Percentiles rank a stretch among this genome's conserved stretches.
phyloP scores from a whole-genome alignment of 37 sponge, comb jelly and placozoan genomes.

The Ephydatia muelleri region DNA sequence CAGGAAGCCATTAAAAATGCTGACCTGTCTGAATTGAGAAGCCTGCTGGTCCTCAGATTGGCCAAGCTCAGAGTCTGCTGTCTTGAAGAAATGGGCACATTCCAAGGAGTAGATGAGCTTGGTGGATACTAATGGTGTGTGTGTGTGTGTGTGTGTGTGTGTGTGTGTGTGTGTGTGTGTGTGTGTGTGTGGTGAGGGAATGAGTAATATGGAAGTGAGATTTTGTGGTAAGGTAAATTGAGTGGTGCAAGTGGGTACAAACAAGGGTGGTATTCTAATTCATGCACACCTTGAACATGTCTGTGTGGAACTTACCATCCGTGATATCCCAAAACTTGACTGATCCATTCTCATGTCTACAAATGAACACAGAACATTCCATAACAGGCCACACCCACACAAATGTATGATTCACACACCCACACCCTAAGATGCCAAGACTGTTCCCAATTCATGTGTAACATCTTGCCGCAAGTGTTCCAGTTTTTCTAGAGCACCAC shows the following conservation, averaged over 20 bases:
- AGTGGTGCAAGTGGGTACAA: background rate
- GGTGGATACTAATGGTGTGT: background rate
- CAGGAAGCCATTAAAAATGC: background rate
- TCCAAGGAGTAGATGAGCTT: background rate
- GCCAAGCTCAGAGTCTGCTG: background rate
- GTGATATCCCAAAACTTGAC: conserved; percentile 95
- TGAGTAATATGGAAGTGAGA: too few species aligned
- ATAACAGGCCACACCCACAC: too few species aligned
- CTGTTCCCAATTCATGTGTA: too few species aligned
- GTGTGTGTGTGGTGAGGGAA: background rate
- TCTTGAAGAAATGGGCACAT: background rate
- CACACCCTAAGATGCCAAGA: too few species aligned
- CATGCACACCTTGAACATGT: background rate
- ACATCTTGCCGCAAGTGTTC: too few species aligned
- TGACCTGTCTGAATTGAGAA: background rate
- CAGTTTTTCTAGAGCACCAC: too few species aligned
- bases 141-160: too few species aligned
- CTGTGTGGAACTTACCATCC: conserved; percentile 37
- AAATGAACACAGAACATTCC: background rate
- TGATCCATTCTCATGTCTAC: conserved; percentile 94
- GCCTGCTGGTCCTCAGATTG: background rate
- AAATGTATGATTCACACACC: too few species aligned
- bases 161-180: too few species aligned
- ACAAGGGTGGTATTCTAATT: background rate
- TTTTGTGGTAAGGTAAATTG: background rate